Conservation (phyloP, 2,113 vertebrate genomes). For the Mormoops blainvillei region DNA sequence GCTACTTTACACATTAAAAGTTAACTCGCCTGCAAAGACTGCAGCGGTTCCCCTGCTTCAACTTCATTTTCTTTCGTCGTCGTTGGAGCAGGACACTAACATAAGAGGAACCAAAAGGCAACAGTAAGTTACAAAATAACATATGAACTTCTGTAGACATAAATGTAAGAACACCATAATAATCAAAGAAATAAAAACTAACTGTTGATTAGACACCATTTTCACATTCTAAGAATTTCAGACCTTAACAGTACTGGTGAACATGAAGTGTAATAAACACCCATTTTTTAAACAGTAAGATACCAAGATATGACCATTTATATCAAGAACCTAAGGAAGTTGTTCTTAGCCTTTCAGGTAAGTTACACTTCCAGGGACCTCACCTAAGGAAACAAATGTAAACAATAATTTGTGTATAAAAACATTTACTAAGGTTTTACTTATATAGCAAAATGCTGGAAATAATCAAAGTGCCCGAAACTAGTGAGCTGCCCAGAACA, state of each 20-base stretch:
- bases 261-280: conserved; percentile 1
- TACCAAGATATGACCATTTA: background rate
- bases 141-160: background rate
- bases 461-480: background rate
- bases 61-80: background rate
- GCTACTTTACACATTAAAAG: background rate
- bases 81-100: background rate
- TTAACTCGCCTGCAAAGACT: conserved; percentile 13
- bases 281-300: background rate
- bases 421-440: background rate
- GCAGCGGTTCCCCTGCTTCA: background rate
- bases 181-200: background rate
- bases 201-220: background rate
- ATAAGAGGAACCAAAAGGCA: conserved; percentile 2
- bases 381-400: background rate
- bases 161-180: background rate
- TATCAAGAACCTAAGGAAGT: conserved; percentile 8
- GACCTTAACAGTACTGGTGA: background rate
- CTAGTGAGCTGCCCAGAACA: background rate
- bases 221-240: background rate
- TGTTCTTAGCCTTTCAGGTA: background rate
- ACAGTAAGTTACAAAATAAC: background rate
- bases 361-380: background rate
- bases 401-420: background rate
- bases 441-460: background rate